Evolutionary conservation across 2,113 vertebrate genomes (phyloP).

Genomic region (Chitala chitala): DNA sequence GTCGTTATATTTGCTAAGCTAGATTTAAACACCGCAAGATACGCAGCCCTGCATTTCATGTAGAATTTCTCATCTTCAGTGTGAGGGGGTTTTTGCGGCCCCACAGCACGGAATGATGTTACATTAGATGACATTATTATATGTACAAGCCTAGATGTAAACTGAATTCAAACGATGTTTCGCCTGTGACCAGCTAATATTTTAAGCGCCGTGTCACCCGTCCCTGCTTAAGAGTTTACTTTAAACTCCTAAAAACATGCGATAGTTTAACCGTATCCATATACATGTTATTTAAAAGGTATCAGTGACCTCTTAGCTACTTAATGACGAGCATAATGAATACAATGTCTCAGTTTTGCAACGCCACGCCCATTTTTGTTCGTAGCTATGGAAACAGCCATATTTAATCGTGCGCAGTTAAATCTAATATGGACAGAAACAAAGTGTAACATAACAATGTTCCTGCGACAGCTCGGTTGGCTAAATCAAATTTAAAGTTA

Average conservation of each 20-base stretch:
- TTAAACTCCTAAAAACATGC: no score
- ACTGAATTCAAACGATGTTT: no score
- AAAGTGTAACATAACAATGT: neutral
- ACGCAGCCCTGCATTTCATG: slow-evolving; percentile 76
- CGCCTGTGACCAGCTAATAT: no score
- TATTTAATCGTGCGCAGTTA: slow-evolving; percentile 12
- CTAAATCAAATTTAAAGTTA: neutral
- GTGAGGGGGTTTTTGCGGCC: slow-evolving; percentile 49
- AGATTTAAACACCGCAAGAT: slow-evolving; percentile 78
- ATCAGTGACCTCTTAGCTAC: no score
- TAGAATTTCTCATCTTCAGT: slow-evolving; percentile 78
- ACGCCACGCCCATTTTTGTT: neutral
- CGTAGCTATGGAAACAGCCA: slow-evolving; percentile 55
- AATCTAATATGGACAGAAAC: slow-evolving; percentile 36
- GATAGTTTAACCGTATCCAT: no score
- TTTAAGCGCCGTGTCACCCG: no score
- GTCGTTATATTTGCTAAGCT: slow-evolving; percentile 83
- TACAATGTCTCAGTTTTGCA: no score
- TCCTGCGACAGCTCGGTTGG: neutral
- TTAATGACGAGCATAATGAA: no score
- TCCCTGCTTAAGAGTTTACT: no score
- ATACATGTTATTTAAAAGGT: no score
- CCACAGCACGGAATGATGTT: slow-evolving; percentile 32
- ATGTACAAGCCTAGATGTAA: neutral
- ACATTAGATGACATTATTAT: slow-evolving; percentile 45